Percentiles rank a stretch among this genome's conserved stretches.
Conservation (phyloP, 2,113 vertebrate species). For the Rhipidura dahli region DNA sequence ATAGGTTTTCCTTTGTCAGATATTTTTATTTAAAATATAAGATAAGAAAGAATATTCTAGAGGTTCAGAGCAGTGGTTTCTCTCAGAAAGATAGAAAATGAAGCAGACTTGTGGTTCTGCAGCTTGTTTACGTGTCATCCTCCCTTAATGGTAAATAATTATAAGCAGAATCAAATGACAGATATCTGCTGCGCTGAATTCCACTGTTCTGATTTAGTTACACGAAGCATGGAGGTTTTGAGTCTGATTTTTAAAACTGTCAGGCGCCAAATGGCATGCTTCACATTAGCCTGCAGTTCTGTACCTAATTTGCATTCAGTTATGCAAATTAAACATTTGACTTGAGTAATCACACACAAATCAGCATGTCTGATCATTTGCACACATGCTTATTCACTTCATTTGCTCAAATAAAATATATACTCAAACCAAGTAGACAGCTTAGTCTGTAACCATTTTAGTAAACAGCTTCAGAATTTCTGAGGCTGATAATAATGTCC, state of each 20-base stretch:
- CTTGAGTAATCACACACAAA: conserved; percentile 62
- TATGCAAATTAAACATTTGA: conserved; percentile 63
- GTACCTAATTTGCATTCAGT: conserved; percentile 60
- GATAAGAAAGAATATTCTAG: not conserved
- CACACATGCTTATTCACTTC: conserved; percentile 54
- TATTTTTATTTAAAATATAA: not conserved
- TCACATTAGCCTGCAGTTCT: conserved; percentile 51
- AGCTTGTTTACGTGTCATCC: conserved; percentile 17
- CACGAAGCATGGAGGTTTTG: conserved; percentile 5
- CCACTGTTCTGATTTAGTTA: conserved; percentile 44
- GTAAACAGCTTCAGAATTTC: not conserved
- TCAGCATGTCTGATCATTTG: conserved; percentile 54
- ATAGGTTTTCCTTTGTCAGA: not conserved
- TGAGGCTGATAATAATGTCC: not conserved
- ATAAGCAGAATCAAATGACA: conserved; percentile 39
- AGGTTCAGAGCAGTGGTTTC: not conserved
- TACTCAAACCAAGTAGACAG: not conserved
- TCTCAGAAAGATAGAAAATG: not conserved
- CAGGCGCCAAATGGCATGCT: conserved; percentile 58
- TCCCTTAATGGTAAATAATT: conserved; percentile 43
- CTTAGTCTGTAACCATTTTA: not conserved
- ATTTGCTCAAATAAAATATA: conserved; percentile 39
- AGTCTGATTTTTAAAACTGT: conserved; percentile 55
- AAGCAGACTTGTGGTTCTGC: conserved; percentile 5
- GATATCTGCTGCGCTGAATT: conserved; percentile 35